These are phyloP conservation scores for Belgica antarctica DNA, from an alignment of 2,888 invertebrate genomes.

Conservation along the genomic window DNA sequence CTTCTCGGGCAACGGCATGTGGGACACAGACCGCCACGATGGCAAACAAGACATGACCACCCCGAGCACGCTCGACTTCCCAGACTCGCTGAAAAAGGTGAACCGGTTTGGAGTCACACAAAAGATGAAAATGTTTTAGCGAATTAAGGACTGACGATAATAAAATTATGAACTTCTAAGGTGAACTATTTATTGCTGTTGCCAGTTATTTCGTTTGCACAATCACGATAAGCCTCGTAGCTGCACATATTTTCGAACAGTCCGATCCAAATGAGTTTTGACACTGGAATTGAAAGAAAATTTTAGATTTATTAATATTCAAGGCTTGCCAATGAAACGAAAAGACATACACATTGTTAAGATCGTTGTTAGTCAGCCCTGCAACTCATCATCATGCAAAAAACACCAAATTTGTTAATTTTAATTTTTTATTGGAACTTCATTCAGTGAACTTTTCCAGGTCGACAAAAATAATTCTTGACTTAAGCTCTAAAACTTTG, in stretches of 20 bases:
- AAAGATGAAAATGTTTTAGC: no score
- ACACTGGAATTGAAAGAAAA: constrained; percentile 11
- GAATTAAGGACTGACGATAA: not conserved
- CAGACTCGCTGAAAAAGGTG: no score
- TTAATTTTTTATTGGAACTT: not conserved
- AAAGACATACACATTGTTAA: not conserved
- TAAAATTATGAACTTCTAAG: not conserved
- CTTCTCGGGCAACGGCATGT: constrained; percentile 74
- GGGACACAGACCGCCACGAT: no score
- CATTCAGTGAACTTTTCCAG: not conserved
- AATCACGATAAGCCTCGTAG: not conserved
- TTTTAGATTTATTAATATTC: not conserved
- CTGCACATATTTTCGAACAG: not conserved
- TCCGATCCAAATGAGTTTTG: constrained; percentile 14
- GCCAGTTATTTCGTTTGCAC: not conserved
- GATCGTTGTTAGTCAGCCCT: not conserved
- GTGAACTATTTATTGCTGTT: not conserved
- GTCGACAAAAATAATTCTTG: not conserved
- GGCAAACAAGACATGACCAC: no score
- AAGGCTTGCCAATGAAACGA: not conserved
- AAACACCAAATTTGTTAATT: not conserved
- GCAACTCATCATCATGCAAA: not conserved
- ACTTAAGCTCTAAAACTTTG: not conserved
- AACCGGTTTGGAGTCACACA: no score
- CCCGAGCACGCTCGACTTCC: no score